Base-by-base conservation (phyloP, 2,888 invertebrate genomes). In the Dioctria linearis region DNA sequence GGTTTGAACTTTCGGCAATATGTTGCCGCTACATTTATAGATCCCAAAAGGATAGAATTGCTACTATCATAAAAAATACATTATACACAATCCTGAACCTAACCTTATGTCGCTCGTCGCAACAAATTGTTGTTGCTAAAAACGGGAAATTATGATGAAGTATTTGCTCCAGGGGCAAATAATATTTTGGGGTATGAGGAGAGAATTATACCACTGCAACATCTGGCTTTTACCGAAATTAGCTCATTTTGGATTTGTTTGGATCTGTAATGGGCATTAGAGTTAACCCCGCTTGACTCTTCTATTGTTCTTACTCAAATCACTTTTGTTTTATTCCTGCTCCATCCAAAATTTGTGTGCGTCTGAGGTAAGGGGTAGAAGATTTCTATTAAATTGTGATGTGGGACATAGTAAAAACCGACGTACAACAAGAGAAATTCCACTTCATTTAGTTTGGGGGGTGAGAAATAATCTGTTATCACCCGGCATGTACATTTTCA, bases 141-240 rank as follows among this genome's bases (percentile, higher is more conserved):
- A 46, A 76, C 57, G 46, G 49, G 76, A 49, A 63, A 76, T 76
- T 76, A 76, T 76, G 76, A 76, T 63, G 76, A 63, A 63, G 76
- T 63, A 63, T 59, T 71, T 46, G 63, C 61, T 40, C 39, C 37
- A 43, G 11, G 49, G 46, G 39, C 76, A 25, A 75, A 8, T n/a
- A 42, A 37, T 46, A 43, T 57, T n/a, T 5, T 2, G 73, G 75
- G 9, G 11, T 59, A 51, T 25, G 61, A 11, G 37, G 25, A 4
- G 39, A 43, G 25, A 4, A 59, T 75, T 75, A 63, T 25, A 61
- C 54, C 63, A 76, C 6, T 78, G 78, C 54, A 78, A 57, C 78
- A 78, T 78, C 78, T 78, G 78, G 78, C 78, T 78, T 78, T 67
- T 78, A 78, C 78, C 67, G 66, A 78, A 78, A 78, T 78, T 78